Base-by-base conservation (phyloP, 1,140 invertebrate species). In the Drosophila dunni region DNA sequence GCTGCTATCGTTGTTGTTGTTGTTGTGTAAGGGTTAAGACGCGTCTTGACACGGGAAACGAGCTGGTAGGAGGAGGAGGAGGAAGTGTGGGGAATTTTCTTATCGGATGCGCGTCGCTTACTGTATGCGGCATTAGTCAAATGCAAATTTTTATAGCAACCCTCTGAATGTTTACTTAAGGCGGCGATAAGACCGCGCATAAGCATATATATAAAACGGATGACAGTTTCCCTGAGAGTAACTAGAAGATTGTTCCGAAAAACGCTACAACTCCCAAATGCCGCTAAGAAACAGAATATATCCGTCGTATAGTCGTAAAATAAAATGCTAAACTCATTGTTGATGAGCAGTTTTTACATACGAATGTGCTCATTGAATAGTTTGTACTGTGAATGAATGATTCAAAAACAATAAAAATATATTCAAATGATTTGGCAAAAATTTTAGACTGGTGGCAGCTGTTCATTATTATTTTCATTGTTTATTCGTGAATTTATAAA, bases 111-210 rank as follows among this genome's bases (percentile, higher is more conserved):
- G 58, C 51, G 65, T 71, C 67, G 58, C 38, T 50, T 15, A 42
- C 62, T 13, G 38, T 73, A 63, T 73, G 66, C 74, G 68, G 78
- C 82, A 86, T 86, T 86, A 86, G 82, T 86, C 78, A 86, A 86
- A 86, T 86, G 78, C 75, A 86, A 86, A 86, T 86, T 86, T 86
- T 86, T 86, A 86, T 86, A 71, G 82, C 82, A 81, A 61, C 71
- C 70, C 53, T 24, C 54, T 62, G 61, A 76, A 75, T 72, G 75
- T 81, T 81, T 81, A 81, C 78, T 81, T 60, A 71, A 79, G 73
- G 64, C 75, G 75, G 63, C 78, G 78, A 85, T 85, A 81, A 85
- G 81, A 62, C 11, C 81, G 78, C 68, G 75, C 78, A 85, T 85
- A 85, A 85, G 75, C 74, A 51, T 70, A 78, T 78, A 74, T 56